Evolutionary conservation across 2,797 vertebrate species (phyloP).

Genomic region (Phrynocephalus vlangalii): DNA sequence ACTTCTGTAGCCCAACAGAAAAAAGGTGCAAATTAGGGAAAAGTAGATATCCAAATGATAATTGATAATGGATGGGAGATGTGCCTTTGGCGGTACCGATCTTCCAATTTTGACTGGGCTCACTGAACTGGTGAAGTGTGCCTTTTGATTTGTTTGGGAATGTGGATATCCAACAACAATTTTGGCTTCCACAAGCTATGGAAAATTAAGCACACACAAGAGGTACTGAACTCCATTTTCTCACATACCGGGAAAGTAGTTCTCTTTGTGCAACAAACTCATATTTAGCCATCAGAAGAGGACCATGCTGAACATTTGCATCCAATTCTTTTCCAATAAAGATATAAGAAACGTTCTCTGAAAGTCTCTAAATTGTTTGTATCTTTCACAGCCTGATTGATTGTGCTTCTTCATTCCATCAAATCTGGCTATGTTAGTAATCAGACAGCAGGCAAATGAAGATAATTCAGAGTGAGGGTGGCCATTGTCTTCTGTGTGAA

Average conservation of each 20-base stretch:
- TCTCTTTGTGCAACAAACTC: background rate
- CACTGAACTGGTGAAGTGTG: background rate
- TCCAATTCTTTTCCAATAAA: background rate
- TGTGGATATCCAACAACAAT: background rate
- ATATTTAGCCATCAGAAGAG: background rate
- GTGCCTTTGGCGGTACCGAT: background rate
- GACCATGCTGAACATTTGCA: background rate
- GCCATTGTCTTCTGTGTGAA: background rate
- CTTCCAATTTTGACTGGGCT: background rate
- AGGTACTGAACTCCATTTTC: background rate
- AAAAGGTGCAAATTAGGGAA: background rate
- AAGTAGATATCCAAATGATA: background rate
- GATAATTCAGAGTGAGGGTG: constrained; percentile 20
- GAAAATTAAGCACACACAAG: background rate
- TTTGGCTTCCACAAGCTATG: background rate
- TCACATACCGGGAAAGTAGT: background rate
- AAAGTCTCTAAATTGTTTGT: background rate
- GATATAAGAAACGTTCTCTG: background rate
- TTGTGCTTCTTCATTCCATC: background rate
- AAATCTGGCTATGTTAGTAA: background rate
- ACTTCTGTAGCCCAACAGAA: background rate
- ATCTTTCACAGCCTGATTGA: background rate
- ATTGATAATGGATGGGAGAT: background rate
- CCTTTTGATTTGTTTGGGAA: background rate
- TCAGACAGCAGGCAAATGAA: background rate